phyloP scores from a whole-genome alignment of 2,797 vertebrate genomes.

The Clarias pachynema region DNA sequence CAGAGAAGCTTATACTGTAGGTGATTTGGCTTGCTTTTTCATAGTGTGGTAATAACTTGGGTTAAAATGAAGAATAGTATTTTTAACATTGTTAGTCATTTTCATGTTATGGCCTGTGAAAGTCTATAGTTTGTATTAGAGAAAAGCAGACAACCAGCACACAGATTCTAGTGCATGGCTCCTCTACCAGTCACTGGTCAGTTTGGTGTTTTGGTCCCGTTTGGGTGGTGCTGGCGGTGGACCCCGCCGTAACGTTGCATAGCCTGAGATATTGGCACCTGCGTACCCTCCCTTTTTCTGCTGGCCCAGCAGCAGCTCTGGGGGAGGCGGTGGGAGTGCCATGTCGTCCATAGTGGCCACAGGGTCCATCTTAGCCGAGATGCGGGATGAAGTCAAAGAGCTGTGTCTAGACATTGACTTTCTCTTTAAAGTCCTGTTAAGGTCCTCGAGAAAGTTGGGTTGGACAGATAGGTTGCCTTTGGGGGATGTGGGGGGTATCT shows the following conservation, averaged over 20 bases:
- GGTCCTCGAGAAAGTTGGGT: conserved; percentile 94
- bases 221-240: conserved; percentile 93
- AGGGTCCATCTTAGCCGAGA: conserved; percentile 83
- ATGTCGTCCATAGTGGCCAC: conserved; percentile 96
- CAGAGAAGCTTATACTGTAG: conserved; percentile 73
- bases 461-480: conserved; percentile 84
- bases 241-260: conserved; percentile 94
- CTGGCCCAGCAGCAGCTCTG: conserved; percentile 88
- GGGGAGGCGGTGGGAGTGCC: conserved; percentile 91
- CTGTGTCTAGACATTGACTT: conserved; percentile 94
- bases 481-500: conserved; percentile 86
- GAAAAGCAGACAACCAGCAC: conserved; percentile 30
- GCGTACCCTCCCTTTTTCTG: conserved; percentile 80
- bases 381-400: conserved; percentile 84
- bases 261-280: conserved; percentile 91
- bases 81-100: conserved; percentile 19
- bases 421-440: conserved; percentile 95
- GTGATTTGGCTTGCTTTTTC: conserved; percentile 70
- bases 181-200: conserved; percentile 89
- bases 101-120: conserved; percentile 35
- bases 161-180: conserved; percentile 20
- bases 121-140: conserved; percentile 36
- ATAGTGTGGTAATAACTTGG: conserved; percentile 65
- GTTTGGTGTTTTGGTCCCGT: conserved; percentile 97
- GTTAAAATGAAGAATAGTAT: conserved; percentile 56